These are phyloP conservation scores for Chaetura pelagica DNA, from an alignment of 2,113 vertebrate species.

Conservation along the genomic window DNA sequence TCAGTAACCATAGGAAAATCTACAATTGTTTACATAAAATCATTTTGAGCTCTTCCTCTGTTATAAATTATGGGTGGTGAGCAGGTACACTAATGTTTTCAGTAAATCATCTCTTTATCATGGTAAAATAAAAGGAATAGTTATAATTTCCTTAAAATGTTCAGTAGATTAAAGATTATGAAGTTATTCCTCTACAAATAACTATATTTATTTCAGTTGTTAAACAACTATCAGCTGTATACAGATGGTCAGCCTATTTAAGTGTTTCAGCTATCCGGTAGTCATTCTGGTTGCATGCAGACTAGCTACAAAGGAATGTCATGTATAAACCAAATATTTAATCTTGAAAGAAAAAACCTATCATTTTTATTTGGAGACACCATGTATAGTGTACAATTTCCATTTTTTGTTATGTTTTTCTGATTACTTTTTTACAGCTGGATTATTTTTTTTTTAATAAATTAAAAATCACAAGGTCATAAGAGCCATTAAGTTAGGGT, in stretches of 20 bases:
- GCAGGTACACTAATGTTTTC: conserved; percentile 49
- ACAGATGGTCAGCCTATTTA: not conserved
- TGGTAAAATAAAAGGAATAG: conserved; percentile 67
- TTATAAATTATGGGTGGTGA: conserved; percentile 65
- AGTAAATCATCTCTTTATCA: conserved; percentile 62
- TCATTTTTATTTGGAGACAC: not conserved
- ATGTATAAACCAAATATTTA: not conserved
- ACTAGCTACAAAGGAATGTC: not conserved
- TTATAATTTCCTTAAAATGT: conserved; percentile 64
- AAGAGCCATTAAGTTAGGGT: not conserved
- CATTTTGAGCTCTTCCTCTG: conserved; percentile 70
- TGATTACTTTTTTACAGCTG: not conserved
- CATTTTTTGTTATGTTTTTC: not conserved
- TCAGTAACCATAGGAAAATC: conserved; percentile 65
- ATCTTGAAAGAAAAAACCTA: not conserved
- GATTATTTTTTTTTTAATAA: not conserved
- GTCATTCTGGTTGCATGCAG: not conserved
- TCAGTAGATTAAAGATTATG: not conserved
- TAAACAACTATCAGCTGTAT: not conserved
- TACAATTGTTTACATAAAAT: conserved; percentile 74
- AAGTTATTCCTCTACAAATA: not conserved
- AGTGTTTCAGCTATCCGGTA: not conserved
- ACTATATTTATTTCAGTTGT: not conserved
- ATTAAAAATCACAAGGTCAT: not conserved
- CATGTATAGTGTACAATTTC: not conserved